Evolutionary conservation across 2,888 invertebrate species (phyloP), one percentile per base, ranked within the genome.

Genomic region (Crossocerus cetratus): DNA sequence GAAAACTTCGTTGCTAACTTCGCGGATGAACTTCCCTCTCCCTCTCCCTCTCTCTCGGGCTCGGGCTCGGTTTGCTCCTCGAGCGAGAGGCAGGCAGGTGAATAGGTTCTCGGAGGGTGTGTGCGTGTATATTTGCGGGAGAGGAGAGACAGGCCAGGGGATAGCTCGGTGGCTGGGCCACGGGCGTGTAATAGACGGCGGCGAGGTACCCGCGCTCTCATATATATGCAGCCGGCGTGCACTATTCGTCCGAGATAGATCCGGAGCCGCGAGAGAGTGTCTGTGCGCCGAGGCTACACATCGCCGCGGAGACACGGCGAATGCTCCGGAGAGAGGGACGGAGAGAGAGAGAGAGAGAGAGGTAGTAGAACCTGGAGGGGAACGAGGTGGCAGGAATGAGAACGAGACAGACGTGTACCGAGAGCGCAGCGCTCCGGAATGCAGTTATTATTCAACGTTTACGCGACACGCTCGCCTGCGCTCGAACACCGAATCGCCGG

Each of bases 371-470:
- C 4, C 49, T 4, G 49, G 4, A 4, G 1, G n/a, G n/a, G 13
- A 49, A 14, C 13, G 14, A 18, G n/a, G n/a, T 13, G 49, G 14
- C 5, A 16, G 49, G 49, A n/a, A 49, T n/a, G 4, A 49, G 49
- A 49, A 49, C 49, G 49, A 32, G 32, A 32, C 32, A 32, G 32
- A 32, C 32, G 11, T 32, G 63, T 59, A 49, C 42, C 64, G 59
- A 49, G n/a, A 32, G 32, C 32, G 32, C 70, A 57, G 72, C 69
- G 76, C 76, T 69, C 68, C 74, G 84, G 84, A 86, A 87, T 86
- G 86, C 81, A 78, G 86, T 86, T 86, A 87, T 86, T 86, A 87
- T 88, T 88, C 84, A 85, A 86, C 83, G 78, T 84, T 87, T 84
- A 81, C 75, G 74, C 80, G 82, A 82, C 76, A 84, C 83, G 83